Base-by-base conservation (phyloP, 2,888 invertebrate species). In the Pherbina coryleti region DNA sequence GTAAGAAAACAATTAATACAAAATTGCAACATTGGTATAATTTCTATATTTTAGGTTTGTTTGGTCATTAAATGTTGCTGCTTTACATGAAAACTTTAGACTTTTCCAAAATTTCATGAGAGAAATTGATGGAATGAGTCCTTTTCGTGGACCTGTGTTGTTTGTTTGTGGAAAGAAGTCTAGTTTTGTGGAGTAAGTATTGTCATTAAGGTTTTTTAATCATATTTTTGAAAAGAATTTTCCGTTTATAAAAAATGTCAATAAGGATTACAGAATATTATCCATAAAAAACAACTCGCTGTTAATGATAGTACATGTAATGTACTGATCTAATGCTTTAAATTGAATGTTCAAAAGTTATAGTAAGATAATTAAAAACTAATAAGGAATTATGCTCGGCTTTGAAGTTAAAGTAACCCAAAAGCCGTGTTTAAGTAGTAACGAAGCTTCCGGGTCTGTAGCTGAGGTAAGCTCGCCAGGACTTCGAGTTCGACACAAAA, bases 161-260 rank as follows among this genome's bases (percentile, higher is more conserved):
- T 98, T 98, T 88, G 90, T 98, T 78, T 96, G 94, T 80, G 98
- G 98, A 74, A 92, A 91, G 17, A 91, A 93, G n/a, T 98, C 98
- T 1, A 93, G 94, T 88, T 97, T 95, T 88, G 92, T 98, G 83
- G 92, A 92, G 95, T 94, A 90, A 91, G 91, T 89, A 7, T 75
- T n/a, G 49, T 60, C 19, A 11, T 4, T 4, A 31, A 3, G 31
- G 3, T 5, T 3, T 31, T 31, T 5, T 5, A 31, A n/a, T n/a
- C 31, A 31, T 31, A 31, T 3, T 31, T 31, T 5, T 5, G 31
- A 31, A 31, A 31, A 37, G 1, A 37, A 37, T 7, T 37, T 8
- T 37, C 37, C 8, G 37, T 37, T 37, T 37, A 37, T 37, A 37
- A 3, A 31, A n/a, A 31, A 4, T 31, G 3, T 31, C 3, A 31